Evolutionary conservation across 2,797 vertebrate genomes (phyloP), one percentile per base, ranked within the genome.

Genomic region (Rhinogobio ventralis): DNA sequence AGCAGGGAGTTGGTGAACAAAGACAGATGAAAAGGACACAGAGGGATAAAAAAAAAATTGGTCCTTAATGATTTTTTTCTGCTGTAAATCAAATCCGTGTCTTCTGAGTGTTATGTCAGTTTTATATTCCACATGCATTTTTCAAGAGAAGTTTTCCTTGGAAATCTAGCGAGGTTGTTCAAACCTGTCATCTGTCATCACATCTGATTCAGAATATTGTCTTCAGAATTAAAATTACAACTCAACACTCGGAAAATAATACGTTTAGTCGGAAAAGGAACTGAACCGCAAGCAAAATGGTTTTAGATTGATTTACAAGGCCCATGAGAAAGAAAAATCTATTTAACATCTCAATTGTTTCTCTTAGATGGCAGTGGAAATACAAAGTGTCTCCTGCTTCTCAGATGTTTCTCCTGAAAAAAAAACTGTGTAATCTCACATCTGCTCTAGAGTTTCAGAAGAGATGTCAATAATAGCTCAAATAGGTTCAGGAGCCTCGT

Each of bases 11-110:
- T 57, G 66, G 17, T 60, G 57, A 80, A 71, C 23, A 82, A 66
- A 77, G 39, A 85, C 86, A 28, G 91, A 93, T 92, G 89, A 92
- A 90, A 93, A 90, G 81, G 87, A 90, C 86, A 90, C 86, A 51
- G 19, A 92, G 89, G 66, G 86, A 88, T 86, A 89, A 89, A 51
- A 77, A 86, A 42, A 42, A 36, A 36, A 30, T 30, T 9, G 89
- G 86, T 88, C 89, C 80, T 88, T 45, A 36, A 79, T 88, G 87
- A 90, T 23, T 90, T 90, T 91, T 91, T 85, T 91, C 82, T 28
- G 66, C 39, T 71, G 83, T 89, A 92, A 89, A 92, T 91, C 91
- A 88, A 87, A 90, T 88, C 49, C 33, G 55, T 77, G 71, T 87
- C 49, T 77, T 62, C 79, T 51, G 36, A 71, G 66, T 87, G 84